phyloP scores from a whole-genome alignment of 2,888 invertebrate species.

The Caenorhabditis sp. region DNA sequence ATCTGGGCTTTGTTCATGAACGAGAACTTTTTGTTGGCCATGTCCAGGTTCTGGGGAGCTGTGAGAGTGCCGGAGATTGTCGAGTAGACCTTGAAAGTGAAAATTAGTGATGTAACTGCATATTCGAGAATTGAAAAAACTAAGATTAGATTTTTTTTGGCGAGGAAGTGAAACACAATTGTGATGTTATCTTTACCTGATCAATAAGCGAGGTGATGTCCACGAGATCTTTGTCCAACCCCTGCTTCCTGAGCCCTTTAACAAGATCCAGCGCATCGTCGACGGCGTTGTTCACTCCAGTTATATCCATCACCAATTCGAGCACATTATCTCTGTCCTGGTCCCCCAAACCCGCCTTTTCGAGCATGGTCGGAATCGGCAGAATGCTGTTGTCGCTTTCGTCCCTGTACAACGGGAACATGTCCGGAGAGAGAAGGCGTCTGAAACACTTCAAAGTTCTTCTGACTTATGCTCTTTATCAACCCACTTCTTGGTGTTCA shows the following conservation, averaged over 20 bases:
- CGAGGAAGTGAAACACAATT: too few species aligned
- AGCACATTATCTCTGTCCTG: slow-evolving; percentile 62
- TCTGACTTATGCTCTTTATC: not conserved
- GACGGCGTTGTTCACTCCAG: slow-evolving; percentile 67
- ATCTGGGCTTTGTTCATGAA: slow-evolving; percentile 67
- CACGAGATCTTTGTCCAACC: slow-evolving; percentile 63
- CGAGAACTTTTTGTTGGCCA: slow-evolving; percentile 62
- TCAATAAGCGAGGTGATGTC: slow-evolving; percentile 62
- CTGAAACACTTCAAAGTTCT: slow-evolving; percentile 58
- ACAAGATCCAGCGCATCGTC: slow-evolving; percentile 68
- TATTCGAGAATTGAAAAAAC: too few species aligned
- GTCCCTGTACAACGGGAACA: slow-evolving; percentile 70
- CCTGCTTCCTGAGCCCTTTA: slow-evolving; percentile 51
- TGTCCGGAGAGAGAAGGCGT: slow-evolving; percentile 66
- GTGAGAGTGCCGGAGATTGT: slow-evolving; percentile 52
- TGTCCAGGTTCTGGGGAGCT: slow-evolving; percentile 58
- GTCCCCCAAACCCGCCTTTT: slow-evolving; percentile 59
- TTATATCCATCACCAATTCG: slow-evolving; percentile 71
- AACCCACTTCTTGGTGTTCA: slow-evolving; percentile 46
- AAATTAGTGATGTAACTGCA: too few species aligned
- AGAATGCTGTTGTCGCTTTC: slow-evolving; percentile 63
- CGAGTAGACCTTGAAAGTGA: slow-evolving; percentile 57
- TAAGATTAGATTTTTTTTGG: too few species aligned
- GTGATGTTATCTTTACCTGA: slow-evolving; percentile 7
- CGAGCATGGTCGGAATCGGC: slow-evolving; percentile 64